These are phyloP conservation scores for Aphidius gifuensis DNA, from an alignment of 1,140 invertebrate species.

Conservation along the genomic window DNA sequence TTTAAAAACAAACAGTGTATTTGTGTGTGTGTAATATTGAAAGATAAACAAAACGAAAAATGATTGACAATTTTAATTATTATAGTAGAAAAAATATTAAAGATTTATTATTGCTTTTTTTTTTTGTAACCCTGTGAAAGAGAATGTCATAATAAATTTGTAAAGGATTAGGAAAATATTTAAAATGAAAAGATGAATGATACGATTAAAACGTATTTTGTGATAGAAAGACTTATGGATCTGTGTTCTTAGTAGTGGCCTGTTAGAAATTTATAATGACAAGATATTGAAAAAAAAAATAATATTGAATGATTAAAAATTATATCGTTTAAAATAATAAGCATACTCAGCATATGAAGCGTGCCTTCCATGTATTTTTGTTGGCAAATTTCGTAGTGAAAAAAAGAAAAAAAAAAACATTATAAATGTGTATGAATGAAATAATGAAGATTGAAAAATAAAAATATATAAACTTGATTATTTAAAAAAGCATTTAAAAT, in stretches of 20 bases:
- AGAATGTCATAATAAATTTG: not conserved
- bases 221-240: slow-evolving; percentile 49
- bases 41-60: too few relatives aligned
- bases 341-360: slow-evolving; percentile 50
- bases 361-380: slow-evolving; percentile 57
- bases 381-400: slow-evolving; percentile 51
- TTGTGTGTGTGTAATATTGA: too few relatives aligned
- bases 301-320: slow-evolving; percentile 16
- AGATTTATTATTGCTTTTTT: not conserved
- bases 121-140: slow-evolving; percentile 2
- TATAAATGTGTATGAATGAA: slow-evolving; percentile 33
- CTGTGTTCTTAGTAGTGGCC: slow-evolving; percentile 55
- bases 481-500: too few relatives aligned
- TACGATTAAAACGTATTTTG: slow-evolving; percentile 31
- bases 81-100: too few relatives aligned
- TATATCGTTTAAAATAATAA: slow-evolving; percentile 29
- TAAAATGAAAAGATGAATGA: slow-evolving; percentile 10
- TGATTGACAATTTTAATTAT: too few relatives aligned
- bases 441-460: slow-evolving; percentile 17
- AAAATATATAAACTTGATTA: too few relatives aligned
- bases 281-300: slow-evolving; percentile 31
- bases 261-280: slow-evolving; percentile 52
- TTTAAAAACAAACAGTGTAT: too few relatives aligned
- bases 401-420: slow-evolving; percentile 35
- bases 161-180: too few relatives aligned